Percentiles rank a stretch among this genome's conserved stretches.
Conservation (phyloP, 2,113 vertebrate genomes). For the Esox niger region DNA sequence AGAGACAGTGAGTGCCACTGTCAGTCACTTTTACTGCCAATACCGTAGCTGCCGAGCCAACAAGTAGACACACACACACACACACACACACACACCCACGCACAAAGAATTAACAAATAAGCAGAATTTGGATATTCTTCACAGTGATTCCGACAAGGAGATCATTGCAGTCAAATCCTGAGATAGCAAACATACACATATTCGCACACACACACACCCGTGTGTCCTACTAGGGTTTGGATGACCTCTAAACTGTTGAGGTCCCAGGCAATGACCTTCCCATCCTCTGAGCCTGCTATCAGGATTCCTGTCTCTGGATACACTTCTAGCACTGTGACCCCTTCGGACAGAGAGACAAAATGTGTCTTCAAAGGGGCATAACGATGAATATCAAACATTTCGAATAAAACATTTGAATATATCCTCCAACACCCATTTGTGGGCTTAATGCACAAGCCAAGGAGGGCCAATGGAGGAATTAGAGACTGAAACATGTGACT, state of each 20-base stretch:
- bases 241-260: conserved; percentile 60
- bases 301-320: conserved; percentile 61
- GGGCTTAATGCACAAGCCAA: no score
- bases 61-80: background rate
- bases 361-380: background rate
- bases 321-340: conserved; percentile 69
- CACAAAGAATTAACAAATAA: background rate
- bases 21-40: conserved; percentile 57
- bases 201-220: conserved; percentile 54
- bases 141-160: no score
- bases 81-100: background rate
- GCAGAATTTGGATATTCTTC: background rate
- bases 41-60: conserved; percentile 63
- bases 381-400: no score
- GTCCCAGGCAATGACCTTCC: conserved; percentile 71
- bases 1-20: conserved; percentile 62
- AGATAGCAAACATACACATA: background rate
- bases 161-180: no score
- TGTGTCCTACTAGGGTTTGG: conserved; percentile 71
- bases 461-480: no score
- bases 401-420: no score
- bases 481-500: no score
- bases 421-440: no score
- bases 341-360: conserved; percentile 35
- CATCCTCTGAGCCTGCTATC: conserved; percentile 71